Conservation (phyloP, 2,888 invertebrate genomes). For the Criorhina ranunculi region DNA sequence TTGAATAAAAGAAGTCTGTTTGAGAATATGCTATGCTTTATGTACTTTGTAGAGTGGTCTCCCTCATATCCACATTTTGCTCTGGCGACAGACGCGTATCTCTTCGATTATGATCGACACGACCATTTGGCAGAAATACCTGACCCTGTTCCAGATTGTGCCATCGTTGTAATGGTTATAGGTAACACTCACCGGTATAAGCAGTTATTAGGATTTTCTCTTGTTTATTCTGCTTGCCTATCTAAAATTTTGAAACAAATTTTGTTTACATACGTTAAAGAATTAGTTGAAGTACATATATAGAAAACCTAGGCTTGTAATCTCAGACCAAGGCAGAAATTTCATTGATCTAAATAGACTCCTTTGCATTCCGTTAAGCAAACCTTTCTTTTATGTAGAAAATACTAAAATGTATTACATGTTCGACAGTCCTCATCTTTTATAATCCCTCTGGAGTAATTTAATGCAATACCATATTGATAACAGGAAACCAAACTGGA, state of each 20-base stretch:
- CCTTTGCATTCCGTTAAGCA: slow-evolving; percentile 3
- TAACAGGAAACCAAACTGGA: slow-evolving; percentile 18
- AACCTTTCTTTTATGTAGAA: slow-evolving; percentile 13
- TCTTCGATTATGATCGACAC: too few species aligned
- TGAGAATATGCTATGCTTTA: too few species aligned
- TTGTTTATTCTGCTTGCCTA: slow-evolving; percentile 15
- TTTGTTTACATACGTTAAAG: slow-evolving; percentile 1
- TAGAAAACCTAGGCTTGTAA: slow-evolving; percentile 15
- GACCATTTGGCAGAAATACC: too few species aligned
- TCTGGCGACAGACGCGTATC: too few species aligned
- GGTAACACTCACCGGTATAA: slow-evolving; percentile 28
- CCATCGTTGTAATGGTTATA: slow-evolving; percentile 9
- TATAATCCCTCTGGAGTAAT: slow-evolving; percentile 17
- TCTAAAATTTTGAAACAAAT: slow-evolving; percentile 12
- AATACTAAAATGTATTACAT: slow-evolving; percentile 24
- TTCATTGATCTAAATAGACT: slow-evolving; percentile 27
- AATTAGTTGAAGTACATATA: slow-evolving; percentile 15
- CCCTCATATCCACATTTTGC: too few species aligned
- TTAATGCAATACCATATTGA: slow-evolving; percentile 16
- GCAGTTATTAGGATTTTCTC: slow-evolving; percentile 27
- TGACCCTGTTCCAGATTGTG: too few species aligned
- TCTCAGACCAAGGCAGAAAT: slow-evolving; percentile 23
- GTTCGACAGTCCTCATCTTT: slow-evolving; percentile 24
- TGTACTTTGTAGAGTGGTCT: too few species aligned
- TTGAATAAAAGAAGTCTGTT: too few species aligned